Evolutionary conservation across 2,797 vertebrate species (phyloP).

Genomic region (Pelodytes ibericus): DNA sequence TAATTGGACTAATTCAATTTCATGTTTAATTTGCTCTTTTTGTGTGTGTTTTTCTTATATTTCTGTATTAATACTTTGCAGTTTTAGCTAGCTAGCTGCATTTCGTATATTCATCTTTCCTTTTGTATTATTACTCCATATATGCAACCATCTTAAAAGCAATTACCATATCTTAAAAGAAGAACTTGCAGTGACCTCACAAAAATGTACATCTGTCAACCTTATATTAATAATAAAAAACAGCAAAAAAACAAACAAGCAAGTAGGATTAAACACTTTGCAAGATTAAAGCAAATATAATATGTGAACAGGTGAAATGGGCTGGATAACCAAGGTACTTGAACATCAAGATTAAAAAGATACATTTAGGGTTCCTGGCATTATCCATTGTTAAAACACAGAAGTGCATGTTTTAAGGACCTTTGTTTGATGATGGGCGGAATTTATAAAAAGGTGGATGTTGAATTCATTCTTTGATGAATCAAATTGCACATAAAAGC

Average conservation of each 20-base stretch:
- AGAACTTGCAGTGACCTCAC: neutral
- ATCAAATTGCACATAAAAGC: conserved; percentile 2
- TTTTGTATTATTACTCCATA: too few relatives aligned
- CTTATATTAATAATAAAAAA: neutral
- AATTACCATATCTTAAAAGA: conserved; percentile 8
- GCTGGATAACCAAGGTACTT: neutral
- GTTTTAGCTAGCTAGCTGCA: too few relatives aligned
- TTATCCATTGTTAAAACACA: neutral
- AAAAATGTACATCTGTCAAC: neutral
- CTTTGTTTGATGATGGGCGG: neutral
- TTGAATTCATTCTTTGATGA: neutral
- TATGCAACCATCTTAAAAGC: too few relatives aligned
- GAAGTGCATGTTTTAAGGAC: neutral
- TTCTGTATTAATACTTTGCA: too few relatives aligned
- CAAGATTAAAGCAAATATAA: neutral
- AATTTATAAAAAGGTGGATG: neutral
- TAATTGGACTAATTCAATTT: too few relatives aligned
- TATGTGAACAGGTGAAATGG: neutral
- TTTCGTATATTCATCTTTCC: too few relatives aligned
- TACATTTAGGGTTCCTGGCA: neutral
- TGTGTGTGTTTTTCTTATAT: too few relatives aligned
- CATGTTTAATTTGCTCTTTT: too few relatives aligned
- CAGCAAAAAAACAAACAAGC: neutral
- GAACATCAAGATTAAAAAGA: conserved; percentile 19
- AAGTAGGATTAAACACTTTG: neutral